Evolutionary conservation across 2,113 vertebrate genomes (phyloP).

Genomic region (Tylochromis polylepis): DNA sequence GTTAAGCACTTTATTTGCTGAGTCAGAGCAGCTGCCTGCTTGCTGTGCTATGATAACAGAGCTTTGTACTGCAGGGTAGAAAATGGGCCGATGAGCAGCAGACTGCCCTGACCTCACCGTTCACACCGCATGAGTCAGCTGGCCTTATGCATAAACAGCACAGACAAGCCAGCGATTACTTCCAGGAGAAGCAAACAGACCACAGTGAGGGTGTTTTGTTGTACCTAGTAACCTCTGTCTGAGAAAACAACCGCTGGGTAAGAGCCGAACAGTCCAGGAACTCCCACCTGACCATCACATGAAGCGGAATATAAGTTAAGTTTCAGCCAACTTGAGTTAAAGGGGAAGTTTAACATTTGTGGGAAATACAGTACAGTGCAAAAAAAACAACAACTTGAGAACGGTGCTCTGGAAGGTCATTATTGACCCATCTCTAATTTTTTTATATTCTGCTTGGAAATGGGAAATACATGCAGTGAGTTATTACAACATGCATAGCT

Average conservation of each 20-base stretch:
- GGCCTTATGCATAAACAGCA: background rate
- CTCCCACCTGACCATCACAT: background rate
- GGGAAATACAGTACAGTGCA: background rate
- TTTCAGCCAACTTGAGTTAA: background rate
- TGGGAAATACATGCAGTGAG: too few species aligned
- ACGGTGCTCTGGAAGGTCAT: too few species aligned
- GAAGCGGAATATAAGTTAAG: background rate
- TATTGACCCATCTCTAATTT: background rate
- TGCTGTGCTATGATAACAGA: background rate
- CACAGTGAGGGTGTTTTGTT: background rate
- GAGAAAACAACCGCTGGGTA: background rate
- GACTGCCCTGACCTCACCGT: background rate
- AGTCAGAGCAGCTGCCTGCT: conserved; percentile 35
- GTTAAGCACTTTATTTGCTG: conserved; percentile 28
- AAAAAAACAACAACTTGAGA: background rate
- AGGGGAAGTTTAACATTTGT: background rate
- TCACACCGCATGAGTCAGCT: background rate
- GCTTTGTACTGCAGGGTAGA: background rate
- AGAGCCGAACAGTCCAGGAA: background rate
- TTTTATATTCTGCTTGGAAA: too few species aligned
- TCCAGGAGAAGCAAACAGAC: background rate
- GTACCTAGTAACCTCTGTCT: background rate
- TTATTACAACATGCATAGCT: background rate
- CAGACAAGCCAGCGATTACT: background rate
- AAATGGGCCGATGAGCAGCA: background rate